Evolutionary conservation across 2,888 invertebrate genomes (phyloP), one percentile per base, ranked within the genome.

Genomic region (Drosophila kuntzei): DNA sequence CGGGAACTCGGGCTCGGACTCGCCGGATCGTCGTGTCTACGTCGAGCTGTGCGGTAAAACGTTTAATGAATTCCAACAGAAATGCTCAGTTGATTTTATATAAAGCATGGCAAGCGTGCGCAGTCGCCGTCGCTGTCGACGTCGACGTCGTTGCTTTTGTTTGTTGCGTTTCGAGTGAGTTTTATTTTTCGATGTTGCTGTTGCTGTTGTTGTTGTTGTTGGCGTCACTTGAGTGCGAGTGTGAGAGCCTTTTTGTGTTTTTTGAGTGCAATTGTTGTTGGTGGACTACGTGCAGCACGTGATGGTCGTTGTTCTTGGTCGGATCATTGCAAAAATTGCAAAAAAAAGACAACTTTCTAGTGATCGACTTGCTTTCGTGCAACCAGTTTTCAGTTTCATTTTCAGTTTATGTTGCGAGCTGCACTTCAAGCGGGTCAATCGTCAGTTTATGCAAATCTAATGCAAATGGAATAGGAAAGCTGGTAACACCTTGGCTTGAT

Each of bases 71-170:
- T 90, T 90, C 86, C 85, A 90, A 79, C 88, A 80, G 88, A 82
- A 86, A 85, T 83, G 86, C 78, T 88, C 84, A 86, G 89, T 89
- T 90, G 87, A 79, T 90, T 90, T 90, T 90, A 90, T 90, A 90
- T 89, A 80, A 89, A 89, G 82, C 86, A 84, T 71, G 79, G 70
- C 81, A 75, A 76, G 79, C 71, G 39, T 64, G 66, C 62, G 67
- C 37, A 20, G 67, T 57, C 61, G 73, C 32, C 36, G 66, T 67
- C 64, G 67, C 37, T 22, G 67, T 49, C 55, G 65, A 18, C 39
- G 69, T 55, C 58, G 75, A 64, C 72, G 77, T 67, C 61, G 83
- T 66, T 46, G 82, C 72, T 79, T 79, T 81, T 80, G 80, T 73
- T 80, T 73, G 68, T 68, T 74, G 67, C 60, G 71, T 73, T 76